These are phyloP conservation scores for Drosophila kambysellisi DNA, from an alignment of 2,888 invertebrate genomes.

Conservation along the genomic window DNA sequence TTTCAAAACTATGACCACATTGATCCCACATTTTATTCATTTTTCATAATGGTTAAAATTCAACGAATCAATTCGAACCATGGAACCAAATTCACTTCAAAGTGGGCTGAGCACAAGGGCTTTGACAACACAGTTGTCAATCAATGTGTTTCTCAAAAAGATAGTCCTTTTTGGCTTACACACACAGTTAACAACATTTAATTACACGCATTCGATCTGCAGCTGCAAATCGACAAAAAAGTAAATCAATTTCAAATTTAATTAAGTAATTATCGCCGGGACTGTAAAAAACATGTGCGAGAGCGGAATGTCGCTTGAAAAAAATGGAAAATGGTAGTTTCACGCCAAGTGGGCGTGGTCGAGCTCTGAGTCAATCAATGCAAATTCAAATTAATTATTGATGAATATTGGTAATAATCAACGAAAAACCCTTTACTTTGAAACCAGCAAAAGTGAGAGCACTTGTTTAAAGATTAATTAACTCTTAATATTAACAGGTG, in stretches of 20 bases:
- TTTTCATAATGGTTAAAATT: background rate
- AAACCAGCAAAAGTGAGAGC: constrained; percentile 4
- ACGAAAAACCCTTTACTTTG: background rate
- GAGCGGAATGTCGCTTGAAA: background rate
- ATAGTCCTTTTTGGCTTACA: constrained; percentile 19
- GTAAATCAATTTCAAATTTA: constrained; percentile 44
- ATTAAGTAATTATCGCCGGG: constrained; percentile 56
- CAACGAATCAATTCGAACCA: background rate
- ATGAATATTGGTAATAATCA: constrained; percentile 42
- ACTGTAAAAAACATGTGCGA: constrained; percentile 21
- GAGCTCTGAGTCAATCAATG: constrained; percentile 49
- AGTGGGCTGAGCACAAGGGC: background rate
- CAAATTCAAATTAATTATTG: constrained; percentile 58
- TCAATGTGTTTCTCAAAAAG: constrained; percentile 26
- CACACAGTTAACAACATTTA: constrained; percentile 50
- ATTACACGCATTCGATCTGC: constrained; percentile 49
- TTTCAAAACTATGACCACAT: background rate
- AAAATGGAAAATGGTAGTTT: constrained; percentile 20
- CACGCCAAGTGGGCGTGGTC: constrained; percentile 21
- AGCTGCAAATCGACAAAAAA: constrained; percentile 38
- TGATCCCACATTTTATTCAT: background rate
- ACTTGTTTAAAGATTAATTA: constrained; percentile 33
- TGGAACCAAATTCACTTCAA: background rate
- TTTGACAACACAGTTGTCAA: constrained; percentile 27
- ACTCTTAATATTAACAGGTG: constrained; percentile 26